Conservation (phyloP, 2,797 vertebrate species). For the Enteromius viviparus region DNA sequence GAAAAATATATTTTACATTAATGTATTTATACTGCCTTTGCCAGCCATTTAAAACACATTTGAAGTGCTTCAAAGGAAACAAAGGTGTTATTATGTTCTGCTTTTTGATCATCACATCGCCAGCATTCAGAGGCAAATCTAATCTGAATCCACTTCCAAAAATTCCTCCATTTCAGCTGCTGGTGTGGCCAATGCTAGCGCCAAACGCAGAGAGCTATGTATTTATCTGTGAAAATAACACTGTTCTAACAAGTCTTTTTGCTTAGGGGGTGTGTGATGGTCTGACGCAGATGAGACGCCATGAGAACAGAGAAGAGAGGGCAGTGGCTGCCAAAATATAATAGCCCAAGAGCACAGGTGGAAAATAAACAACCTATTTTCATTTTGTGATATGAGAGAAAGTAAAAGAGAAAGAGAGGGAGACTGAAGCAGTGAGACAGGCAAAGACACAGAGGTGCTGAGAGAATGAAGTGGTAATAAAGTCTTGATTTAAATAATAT, state of each 20-base stretch:
- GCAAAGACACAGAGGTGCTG: not conserved
- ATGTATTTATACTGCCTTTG: not conserved
- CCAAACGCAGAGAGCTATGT: not conserved
- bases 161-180: not conserved
- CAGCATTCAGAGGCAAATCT: not conserved
- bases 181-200: not conserved
- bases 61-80: not conserved
- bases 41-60: not conserved
- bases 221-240: slow-evolving; percentile 20
- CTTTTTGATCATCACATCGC: slow-evolving; percentile 6
- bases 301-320: slow-evolving; percentile 3
- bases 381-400: slow-evolving; percentile 14
- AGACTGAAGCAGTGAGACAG: slow-evolving; percentile 10
- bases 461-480: not conserved
- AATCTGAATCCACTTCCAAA: slow-evolving; percentile 2
- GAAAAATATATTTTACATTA: not conserved
- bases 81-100: not conserved
- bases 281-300: slow-evolving; percentile 26
- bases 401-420: not conserved
- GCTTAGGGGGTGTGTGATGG: slow-evolving; percentile 11
- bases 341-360: slow-evolving; percentile 17
- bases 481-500: slow-evolving; percentile 14
- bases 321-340: slow-evolving; percentile 37
- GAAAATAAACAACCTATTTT: slow-evolving; percentile 30
- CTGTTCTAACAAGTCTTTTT: slow-evolving; percentile 30